Conservation (phyloP, 92 coral and sea anemone species). For the Porites divaricata region DNA sequence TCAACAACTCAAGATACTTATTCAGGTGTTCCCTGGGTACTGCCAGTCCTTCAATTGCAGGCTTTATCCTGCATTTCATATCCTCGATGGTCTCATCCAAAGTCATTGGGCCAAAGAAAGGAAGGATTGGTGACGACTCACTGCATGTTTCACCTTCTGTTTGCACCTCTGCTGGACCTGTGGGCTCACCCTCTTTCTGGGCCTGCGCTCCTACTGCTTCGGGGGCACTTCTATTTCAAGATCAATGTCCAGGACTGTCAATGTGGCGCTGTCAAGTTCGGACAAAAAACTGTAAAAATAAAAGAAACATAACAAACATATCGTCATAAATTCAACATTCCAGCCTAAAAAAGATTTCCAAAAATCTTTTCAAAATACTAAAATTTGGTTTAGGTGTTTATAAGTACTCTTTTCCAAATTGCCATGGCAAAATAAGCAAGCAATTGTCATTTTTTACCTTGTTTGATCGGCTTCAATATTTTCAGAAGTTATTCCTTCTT, state of each 20-base stretch:
- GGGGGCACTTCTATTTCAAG: not conserved
- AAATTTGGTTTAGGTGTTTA: not conserved
- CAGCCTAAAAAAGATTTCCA: too few relatives aligned
- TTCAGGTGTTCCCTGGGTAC: not conserved
- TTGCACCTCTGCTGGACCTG: not conserved
- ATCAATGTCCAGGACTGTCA: constrained; percentile 10
- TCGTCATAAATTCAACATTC: too few relatives aligned
- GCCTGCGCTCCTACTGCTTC: constrained; percentile 4
- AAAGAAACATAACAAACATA: too few relatives aligned
- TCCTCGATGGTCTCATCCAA: not conserved
- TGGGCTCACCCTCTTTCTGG: constrained; percentile 1
- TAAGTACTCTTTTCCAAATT: constrained; percentile 9
- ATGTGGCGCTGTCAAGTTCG: not conserved
- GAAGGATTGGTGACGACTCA: constrained; percentile 3
- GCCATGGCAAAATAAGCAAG: constrained; percentile 6
- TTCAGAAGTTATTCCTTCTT: not conserved
- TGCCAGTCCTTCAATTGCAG: constrained; percentile 8
- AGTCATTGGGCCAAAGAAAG: not conserved
- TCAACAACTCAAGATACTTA: too few relatives aligned
- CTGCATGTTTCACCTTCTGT: too few relatives aligned
- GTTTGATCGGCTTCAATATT: constrained; percentile 1
- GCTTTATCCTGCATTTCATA: not conserved
- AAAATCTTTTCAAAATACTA: not conserved
- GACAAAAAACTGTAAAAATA: constrained; percentile 4
- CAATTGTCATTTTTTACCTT: not conserved